Percentiles rank a stretch among this genome's conserved stretches.
phyloP scores from a whole-genome alignment of 1,140 invertebrate species.

The Trialeurodes vaporariorum region DNA sequence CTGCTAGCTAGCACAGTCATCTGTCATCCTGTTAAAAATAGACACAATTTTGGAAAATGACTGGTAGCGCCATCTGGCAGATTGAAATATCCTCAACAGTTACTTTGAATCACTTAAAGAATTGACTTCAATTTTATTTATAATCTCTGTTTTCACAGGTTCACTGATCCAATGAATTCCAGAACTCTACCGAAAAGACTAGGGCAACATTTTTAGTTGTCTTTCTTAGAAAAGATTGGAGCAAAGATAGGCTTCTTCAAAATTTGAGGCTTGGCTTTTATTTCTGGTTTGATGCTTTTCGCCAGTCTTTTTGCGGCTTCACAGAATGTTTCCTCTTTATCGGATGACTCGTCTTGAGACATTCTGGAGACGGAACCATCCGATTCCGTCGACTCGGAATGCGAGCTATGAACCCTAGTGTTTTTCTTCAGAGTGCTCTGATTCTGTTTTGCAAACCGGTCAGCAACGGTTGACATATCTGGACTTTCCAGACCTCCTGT shows the following conservation, averaged over 20 bases:
- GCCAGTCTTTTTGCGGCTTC: conserved; percentile 23
- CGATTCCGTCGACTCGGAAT: conserved; percentile 36
- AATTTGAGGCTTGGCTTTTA: conserved; percentile 59
- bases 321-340: conserved; percentile 44
- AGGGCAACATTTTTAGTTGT: too few species aligned
- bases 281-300: conserved; percentile 46
- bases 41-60: too few species aligned
- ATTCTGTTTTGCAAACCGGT: conserved; percentile 62
- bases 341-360: background rate
- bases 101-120: too few species aligned
- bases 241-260: conserved; percentile 53
- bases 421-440: conserved; percentile 73
- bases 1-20: too few species aligned
- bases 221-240: conserved; percentile 26
- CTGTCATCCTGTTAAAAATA: too few species aligned
- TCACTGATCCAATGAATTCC: too few species aligned
- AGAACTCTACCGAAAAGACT: too few species aligned
- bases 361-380: conserved; percentile 33
- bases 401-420: conserved; percentile 37
- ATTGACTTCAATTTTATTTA: too few species aligned
- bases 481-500: conserved; percentile 44
- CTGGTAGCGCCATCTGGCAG: too few species aligned
- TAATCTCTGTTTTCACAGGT: too few species aligned
- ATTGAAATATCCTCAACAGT: too few species aligned
- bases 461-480: conserved; percentile 57